Evolutionary conservation across 2,888 invertebrate species (phyloP).

Genomic region (Helicoverpa assulta): DNA sequence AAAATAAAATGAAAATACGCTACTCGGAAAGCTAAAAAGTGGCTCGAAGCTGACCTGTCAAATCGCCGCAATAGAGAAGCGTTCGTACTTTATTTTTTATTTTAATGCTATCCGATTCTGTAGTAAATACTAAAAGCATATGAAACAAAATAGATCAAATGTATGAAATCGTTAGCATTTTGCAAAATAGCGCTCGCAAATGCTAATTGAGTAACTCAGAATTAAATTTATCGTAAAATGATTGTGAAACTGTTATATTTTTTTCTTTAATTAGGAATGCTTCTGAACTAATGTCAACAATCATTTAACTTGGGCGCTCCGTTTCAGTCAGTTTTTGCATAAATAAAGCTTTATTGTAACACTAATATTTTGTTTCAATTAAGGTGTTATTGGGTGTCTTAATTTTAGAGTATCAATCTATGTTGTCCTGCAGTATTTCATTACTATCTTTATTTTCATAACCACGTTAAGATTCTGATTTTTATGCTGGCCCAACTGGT

Average conservation of each 20-base stretch:
- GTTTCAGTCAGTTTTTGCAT: constrained; percentile 4
- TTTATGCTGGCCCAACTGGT: background rate
- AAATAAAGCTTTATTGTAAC: background rate
- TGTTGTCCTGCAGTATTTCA: background rate
- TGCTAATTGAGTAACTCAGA: background rate
- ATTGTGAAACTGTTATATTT: background rate
- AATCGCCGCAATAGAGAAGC: constrained; percentile 81
- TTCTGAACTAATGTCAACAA: constrained; percentile 56
- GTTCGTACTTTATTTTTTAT: constrained; percentile 62
- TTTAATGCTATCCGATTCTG: constrained; percentile 6
- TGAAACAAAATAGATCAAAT: background rate
- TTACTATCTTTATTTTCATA: background rate
- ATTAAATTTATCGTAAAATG: background rate
- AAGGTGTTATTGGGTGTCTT: background rate
- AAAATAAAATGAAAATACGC: constrained; percentile 84
- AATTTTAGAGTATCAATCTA: background rate
- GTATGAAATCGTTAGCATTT: background rate
- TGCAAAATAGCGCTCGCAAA: background rate
- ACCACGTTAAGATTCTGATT: background rate
- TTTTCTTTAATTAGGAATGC: constrained; percentile 35
- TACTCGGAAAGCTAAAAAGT: constrained; percentile 85
- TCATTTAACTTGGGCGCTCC: constrained; percentile 30
- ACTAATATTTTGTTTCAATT: background rate
- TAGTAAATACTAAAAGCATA: background rate
- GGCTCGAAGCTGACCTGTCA: constrained; percentile 88